Percentiles rank a stretch among this genome's conserved stretches.
Evolutionary conservation across 2,888 invertebrate genomes (phyloP).

Genomic region (Nomada ferruginata): DNA sequence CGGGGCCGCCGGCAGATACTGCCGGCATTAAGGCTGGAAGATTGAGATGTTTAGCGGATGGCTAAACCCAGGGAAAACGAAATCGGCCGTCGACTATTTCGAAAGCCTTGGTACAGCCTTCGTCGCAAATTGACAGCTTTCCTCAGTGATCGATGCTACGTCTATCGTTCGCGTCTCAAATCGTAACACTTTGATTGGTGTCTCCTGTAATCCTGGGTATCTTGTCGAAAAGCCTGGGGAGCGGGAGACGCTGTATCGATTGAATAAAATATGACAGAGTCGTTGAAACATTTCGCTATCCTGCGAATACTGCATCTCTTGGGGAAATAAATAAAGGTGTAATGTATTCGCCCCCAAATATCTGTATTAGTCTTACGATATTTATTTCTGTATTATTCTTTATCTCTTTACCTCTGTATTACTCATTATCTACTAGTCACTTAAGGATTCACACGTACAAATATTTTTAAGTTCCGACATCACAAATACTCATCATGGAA

Average conservation of each 20-base stretch:
- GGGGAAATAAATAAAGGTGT: too few relatives aligned
- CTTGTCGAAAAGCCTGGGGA: too few relatives aligned
- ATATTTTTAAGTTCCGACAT: too few relatives aligned
- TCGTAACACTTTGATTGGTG: not conserved
- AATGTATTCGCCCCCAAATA: too few relatives aligned
- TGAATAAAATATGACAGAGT: not conserved
- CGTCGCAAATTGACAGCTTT: constrained; percentile 8
- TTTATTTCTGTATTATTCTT: too few relatives aligned
- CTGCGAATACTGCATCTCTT: too few relatives aligned
- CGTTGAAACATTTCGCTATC: not conserved
- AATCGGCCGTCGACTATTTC: constrained; percentile 11
- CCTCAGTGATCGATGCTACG: constrained; percentile 21
- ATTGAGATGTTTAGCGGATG: constrained; percentile 43
- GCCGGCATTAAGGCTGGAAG: constrained; percentile 28
- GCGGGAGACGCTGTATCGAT: constrained; percentile 2
- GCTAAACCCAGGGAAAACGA: constrained; percentile 13
- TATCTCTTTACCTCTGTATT: too few relatives aligned
- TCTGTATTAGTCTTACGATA: too few relatives aligned
- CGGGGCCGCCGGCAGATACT: constrained; percentile 17
- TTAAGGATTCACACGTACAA: too few relatives aligned
- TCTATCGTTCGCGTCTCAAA: not conserved
- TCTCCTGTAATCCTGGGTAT: not conserved
- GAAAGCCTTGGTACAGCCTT: not conserved
- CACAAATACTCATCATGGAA: too few relatives aligned
- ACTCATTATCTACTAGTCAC: too few relatives aligned